Evolutionary conservation across 2,797 vertebrate genomes (phyloP).

Genomic region (Sarcoramphus papa): DNA sequence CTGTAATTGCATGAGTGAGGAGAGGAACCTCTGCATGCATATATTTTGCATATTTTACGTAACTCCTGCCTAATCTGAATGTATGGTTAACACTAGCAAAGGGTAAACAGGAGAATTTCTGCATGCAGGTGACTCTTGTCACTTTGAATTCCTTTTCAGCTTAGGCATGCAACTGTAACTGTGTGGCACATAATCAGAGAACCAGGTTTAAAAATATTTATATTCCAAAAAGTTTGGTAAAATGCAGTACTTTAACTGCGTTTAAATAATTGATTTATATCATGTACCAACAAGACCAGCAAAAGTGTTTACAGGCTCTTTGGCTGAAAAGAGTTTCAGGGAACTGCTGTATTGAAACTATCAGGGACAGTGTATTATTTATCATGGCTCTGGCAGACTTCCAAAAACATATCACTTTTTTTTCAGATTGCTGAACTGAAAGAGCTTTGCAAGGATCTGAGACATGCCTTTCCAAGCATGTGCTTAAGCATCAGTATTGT

Average conservation of each 20-base stretch:
- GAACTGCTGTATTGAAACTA: not conserved
- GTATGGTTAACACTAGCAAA: not conserved
- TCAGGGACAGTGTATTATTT: conserved; percentile 42
- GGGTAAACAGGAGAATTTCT: not conserved
- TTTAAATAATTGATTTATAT: conserved; percentile 22
- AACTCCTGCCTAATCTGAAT: not conserved
- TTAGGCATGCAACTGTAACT: not conserved
- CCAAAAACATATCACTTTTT: not conserved
- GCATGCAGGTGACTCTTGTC: not conserved
- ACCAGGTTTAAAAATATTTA: not conserved
- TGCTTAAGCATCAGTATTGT: not conserved
- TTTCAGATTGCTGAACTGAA: not conserved
- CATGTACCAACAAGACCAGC: not conserved
- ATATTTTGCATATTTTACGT: not conserved
- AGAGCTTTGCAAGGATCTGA: not conserved
- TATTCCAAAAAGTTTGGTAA: not conserved
- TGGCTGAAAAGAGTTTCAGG: conserved; percentile 17
- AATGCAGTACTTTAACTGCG: not conserved
- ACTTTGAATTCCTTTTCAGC: not conserved
- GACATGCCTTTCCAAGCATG: not conserved
- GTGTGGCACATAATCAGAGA: not conserved
- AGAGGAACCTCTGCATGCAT: not conserved
- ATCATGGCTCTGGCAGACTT: not conserved
- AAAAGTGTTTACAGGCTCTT: not conserved
- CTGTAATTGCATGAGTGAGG: not conserved